Evolutionary conservation across 2,888 invertebrate genomes (phyloP).

Genomic region (Cecidostiba fungosa): DNA sequence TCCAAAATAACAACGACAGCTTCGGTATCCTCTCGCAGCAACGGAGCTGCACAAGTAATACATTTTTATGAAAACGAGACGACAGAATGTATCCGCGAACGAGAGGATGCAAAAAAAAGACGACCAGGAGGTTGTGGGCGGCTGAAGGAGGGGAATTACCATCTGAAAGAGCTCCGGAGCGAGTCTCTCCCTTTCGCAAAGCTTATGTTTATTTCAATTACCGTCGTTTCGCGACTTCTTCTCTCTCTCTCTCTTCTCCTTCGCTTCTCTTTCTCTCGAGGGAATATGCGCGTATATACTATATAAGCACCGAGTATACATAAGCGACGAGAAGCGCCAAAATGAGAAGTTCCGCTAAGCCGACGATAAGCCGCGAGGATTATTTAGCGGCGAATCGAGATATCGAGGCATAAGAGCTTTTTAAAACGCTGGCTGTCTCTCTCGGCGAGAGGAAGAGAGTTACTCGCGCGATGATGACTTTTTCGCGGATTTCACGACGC

Average conservation of each 20-base stretch:
- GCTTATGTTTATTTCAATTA: constrained; percentile 75
- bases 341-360: constrained; percentile 42
- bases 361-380: constrained; percentile 6
- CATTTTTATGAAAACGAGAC: constrained; percentile 43
- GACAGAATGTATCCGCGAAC: background rate
- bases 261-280: background rate
- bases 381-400: constrained; percentile 34
- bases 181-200: constrained; percentile 56
- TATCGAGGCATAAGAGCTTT: constrained; percentile 46
- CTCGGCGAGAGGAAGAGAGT: background rate
- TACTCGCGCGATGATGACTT: background rate
- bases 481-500: constrained; percentile 8
- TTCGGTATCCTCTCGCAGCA: background rate
- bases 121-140: constrained; percentile 63
- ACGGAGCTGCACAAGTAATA: constrained; percentile 33
- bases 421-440: background rate
- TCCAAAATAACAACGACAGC: constrained; percentile 22
- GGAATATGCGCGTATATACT: background rate
- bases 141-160: constrained; percentile 68
- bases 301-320: background rate
- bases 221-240: constrained; percentile 64
- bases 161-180: constrained; percentile 68
- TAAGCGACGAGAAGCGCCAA: background rate
- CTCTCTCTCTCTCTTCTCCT: background rate
- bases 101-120: constrained; percentile 6